Conservation (phyloP, 2,888 invertebrate genomes). For the Agrochola lota region DNA sequence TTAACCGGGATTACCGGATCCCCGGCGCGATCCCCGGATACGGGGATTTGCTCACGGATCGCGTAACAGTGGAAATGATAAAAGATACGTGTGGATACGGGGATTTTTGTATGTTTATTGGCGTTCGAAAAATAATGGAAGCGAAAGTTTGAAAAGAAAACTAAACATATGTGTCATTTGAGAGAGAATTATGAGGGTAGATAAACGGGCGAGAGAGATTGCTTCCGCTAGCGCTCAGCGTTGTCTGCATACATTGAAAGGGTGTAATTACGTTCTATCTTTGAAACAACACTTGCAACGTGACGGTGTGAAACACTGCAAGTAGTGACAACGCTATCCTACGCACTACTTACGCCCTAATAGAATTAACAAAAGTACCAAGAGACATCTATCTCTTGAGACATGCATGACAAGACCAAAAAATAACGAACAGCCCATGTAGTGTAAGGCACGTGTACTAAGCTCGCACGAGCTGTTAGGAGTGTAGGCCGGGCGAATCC, state of each 20-base stretch:
- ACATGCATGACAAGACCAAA: constrained; percentile 63
- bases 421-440: constrained; percentile 60
- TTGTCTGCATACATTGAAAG: constrained; percentile 60
- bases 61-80: constrained; percentile 87
- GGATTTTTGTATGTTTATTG: constrained; percentile 68
- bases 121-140: constrained; percentile 60
- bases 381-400: constrained; percentile 61
- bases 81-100: constrained; percentile 82
- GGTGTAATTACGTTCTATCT: constrained; percentile 63
- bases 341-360: constrained; percentile 54
- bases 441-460: constrained; percentile 71
- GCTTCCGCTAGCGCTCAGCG: constrained; percentile 55
- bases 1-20: constrained; percentile 90
- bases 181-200: constrained; percentile 61
- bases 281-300: constrained; percentile 48
- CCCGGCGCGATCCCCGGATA: constrained; percentile 86
- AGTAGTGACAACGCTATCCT: constrained; percentile 45
- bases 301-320: constrained; percentile 41
- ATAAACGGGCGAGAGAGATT: constrained; percentile 55
- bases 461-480: constrained; percentile 78
- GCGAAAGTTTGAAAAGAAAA: constrained; percentile 61
- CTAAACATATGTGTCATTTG: constrained; percentile 50
- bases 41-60: constrained; percentile 89
- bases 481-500: constrained; percentile 77
- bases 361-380: constrained; percentile 57